Percentiles rank a stretch among this genome's conserved stretches.
Evolutionary conservation across 1,140 invertebrate species (phyloP).

Genomic region (Drosophila obscura): DNA sequence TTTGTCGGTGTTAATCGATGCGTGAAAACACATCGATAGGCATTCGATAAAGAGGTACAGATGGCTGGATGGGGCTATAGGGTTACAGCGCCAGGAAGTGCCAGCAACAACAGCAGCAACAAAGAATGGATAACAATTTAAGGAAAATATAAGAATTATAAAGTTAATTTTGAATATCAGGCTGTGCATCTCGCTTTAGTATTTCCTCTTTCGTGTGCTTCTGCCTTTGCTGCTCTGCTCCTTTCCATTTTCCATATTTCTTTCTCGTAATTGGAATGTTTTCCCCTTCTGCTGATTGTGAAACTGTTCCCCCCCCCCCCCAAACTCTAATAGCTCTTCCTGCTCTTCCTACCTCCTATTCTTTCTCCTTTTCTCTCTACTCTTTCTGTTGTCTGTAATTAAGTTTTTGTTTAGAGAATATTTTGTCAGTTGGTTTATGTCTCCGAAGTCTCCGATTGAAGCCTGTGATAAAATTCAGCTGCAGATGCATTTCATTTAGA

Average conservation of each 20-base stretch:
- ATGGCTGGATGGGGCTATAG: slow-evolving; percentile 24
- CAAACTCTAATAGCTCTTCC: slow-evolving; percentile 19
- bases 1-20: slow-evolving; percentile 27
- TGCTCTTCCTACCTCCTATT: not conserved
- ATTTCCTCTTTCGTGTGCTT: too few relatives aligned
- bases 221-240: too few relatives aligned
- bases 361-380: not conserved
- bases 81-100: slow-evolving; percentile 12
- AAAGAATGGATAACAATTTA: not conserved
- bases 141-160: too few relatives aligned
- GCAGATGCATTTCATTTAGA: too few relatives aligned
- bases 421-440: too few relatives aligned
- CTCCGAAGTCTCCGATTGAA: too few relatives aligned
- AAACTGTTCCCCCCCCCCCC: too few relatives aligned
- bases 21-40: slow-evolving; percentile 35
- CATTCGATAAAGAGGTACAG: slow-evolving; percentile 38
- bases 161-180: too few relatives aligned
- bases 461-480: too few relatives aligned
- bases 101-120: not conserved
- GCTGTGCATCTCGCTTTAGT: too few relatives aligned
- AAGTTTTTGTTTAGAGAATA: not conserved
- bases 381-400: not conserved
- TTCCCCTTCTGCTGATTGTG: not conserved
- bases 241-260: not conserved
- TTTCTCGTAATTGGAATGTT: not conserved